A percentile compares a stretch with the other conserved stretches of the same genome.
These are phyloP conservation scores for Peromyscus maniculatus DNA, from an alignment of 2,113 vertebrate genomes.

Conservation along the genomic window DNA sequence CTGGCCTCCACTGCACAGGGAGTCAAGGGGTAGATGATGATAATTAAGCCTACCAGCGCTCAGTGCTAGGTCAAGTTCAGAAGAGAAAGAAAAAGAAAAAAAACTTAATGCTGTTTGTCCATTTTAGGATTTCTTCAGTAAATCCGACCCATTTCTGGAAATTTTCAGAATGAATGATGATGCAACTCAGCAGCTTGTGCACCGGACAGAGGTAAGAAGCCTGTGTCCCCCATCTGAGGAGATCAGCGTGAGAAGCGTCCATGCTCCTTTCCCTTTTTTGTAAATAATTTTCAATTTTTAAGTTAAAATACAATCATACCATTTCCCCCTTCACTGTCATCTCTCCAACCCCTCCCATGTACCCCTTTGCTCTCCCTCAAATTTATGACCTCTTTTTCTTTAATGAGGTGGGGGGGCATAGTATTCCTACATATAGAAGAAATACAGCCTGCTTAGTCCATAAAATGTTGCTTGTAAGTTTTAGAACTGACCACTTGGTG, in stretches of 20 bases:
- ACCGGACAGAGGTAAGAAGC: slow-evolving; percentile 95
- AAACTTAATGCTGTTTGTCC: slow-evolving; percentile 68
- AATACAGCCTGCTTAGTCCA: background rate
- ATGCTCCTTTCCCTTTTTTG: background rate
- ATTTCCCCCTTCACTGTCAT: background rate
- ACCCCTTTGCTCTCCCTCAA: background rate
- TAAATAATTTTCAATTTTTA: background rate
- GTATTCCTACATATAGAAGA: background rate
- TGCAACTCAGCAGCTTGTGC: slow-evolving; percentile 96
- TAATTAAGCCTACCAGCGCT: background rate
- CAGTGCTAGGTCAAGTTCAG: slow-evolving; percentile 4
- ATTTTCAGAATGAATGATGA: slow-evolving; percentile 98
- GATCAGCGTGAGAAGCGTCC: background rate
- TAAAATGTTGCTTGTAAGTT: background rate
- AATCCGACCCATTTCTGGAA: slow-evolving; percentile 98
- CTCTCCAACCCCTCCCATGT: background rate
- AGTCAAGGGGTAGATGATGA: background rate
- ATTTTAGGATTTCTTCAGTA: slow-evolving; percentile 98
- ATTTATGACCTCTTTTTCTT: background rate
- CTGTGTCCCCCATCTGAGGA: background rate
- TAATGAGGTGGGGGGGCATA: background rate
- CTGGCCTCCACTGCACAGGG: background rate
- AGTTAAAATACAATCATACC: background rate
- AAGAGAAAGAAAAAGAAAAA: background rate
- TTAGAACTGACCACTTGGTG: background rate